These are phyloP conservation scores for Stichodactyla helianthus DNA, from an alignment of 64 coral and sea anemone genomes.

Conservation along the genomic window DNA sequence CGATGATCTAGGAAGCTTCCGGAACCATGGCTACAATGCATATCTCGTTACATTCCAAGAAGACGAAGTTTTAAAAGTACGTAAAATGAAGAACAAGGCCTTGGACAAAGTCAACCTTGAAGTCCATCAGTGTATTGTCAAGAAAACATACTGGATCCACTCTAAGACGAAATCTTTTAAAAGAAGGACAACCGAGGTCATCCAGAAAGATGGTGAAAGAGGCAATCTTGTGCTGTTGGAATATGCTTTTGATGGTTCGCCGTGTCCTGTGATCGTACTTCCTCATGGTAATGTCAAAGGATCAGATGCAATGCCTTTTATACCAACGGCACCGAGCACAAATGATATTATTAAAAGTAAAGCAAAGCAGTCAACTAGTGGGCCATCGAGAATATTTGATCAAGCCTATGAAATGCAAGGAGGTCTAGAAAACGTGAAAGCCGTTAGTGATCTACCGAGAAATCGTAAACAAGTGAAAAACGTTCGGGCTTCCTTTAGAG, in stretches of 20 bases:
- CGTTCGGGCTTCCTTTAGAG: slow-evolving; percentile 15
- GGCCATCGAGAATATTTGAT: slow-evolving; percentile 25
- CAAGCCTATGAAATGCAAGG: slow-evolving; percentile 31
- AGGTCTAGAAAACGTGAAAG: slow-evolving; percentile 22
- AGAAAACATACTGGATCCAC: slow-evolving; percentile 35
- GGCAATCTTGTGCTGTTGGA: slow-evolving; percentile 24
- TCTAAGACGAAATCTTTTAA: slow-evolving; percentile 24
- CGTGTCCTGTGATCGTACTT: slow-evolving; percentile 9
- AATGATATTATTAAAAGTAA: slow-evolving; percentile 28
- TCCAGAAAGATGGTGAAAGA: slow-evolving; percentile 17
- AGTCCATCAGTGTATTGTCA: slow-evolving; percentile 19
- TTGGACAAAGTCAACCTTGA: slow-evolving; percentile 4
- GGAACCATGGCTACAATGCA: slow-evolving; percentile 21
- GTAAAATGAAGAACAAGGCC: background rate
- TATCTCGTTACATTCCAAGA: slow-evolving; percentile 25
- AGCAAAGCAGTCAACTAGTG: slow-evolving; percentile 20
- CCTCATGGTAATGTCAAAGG: slow-evolving; percentile 22
- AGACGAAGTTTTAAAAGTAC: background rate
- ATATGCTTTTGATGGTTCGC: slow-evolving; percentile 26
- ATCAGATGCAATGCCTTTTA: slow-evolving; percentile 30
- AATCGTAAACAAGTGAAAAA: slow-evolving; percentile 16
- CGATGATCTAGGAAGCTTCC: slow-evolving; percentile 33
- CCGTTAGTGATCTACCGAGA: slow-evolving; percentile 26
- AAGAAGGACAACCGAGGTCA: slow-evolving; percentile 30
- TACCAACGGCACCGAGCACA: background rate